Percentiles rank a stretch among this genome's conserved stretches.
phyloP scores from a whole-genome alignment of 2,113 vertebrate species.

The Psittacula cyanocephala region DNA sequence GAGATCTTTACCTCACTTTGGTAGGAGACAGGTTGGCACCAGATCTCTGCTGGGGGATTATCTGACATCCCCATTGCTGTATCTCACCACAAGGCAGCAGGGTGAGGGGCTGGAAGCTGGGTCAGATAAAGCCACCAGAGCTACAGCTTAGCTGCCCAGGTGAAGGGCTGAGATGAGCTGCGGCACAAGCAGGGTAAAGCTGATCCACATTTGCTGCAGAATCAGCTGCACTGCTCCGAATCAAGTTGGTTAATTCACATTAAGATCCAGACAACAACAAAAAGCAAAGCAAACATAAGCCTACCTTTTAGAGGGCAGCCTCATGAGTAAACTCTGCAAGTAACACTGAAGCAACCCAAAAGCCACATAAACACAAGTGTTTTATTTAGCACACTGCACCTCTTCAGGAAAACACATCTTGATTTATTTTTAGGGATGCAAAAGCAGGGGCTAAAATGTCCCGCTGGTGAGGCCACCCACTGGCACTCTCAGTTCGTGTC shows the following conservation, averaged over 20 bases:
- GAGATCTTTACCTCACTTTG: neutral
- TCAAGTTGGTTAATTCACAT: neutral
- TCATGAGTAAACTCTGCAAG: neutral
- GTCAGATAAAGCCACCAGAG: neutral
- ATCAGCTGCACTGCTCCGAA: neutral
- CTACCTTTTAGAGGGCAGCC: neutral
- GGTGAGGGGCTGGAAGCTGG: rapidly evolving
- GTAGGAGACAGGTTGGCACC: rapidly evolving
- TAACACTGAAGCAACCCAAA: neutral
- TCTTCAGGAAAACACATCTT: neutral
- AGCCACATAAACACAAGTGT: neutral
- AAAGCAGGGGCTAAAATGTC: neutral
- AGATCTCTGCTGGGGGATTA: neutral
- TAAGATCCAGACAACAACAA: neutral
- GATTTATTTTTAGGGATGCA: conserved; percentile 22
- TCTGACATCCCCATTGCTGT: neutral
- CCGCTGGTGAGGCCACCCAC: neutral
- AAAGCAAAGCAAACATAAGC: neutral
- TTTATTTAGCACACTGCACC: conserved; percentile 24
- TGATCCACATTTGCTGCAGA: neutral
- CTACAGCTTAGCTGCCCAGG: neutral
- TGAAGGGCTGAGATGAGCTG: neutral
- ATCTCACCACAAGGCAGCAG: neutral
- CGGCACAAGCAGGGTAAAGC: neutral
- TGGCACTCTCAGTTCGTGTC: neutral